Evolutionary conservation across 2,113 vertebrate genomes (phyloP).

Genomic region (Scartelaos histophorus): DNA sequence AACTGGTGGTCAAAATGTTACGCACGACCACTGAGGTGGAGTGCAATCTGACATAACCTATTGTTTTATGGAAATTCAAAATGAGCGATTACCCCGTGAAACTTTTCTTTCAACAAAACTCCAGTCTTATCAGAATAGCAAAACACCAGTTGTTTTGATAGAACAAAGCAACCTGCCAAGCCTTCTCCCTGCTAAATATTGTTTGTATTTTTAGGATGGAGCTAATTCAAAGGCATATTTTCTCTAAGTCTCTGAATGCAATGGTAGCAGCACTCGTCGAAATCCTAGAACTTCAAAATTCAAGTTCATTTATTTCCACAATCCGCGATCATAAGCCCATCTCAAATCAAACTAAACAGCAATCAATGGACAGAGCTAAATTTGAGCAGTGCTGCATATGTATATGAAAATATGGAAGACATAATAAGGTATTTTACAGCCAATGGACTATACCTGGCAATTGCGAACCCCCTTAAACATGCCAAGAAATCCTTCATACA

Average conservation of each 20-base stretch:
- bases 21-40: neutral
- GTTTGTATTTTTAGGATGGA: constrained; percentile 43
- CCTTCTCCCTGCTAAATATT: constrained; percentile 35
- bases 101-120: constrained; percentile 7
- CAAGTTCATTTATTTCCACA: constrained; percentile 45
- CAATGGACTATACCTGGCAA: constrained; percentile 43
- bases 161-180: constrained; percentile 21
- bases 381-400: neutral
- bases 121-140: constrained; percentile 20
- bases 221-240: constrained; percentile 42
- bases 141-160: constrained; percentile 38
- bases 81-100: constrained; percentile 8
- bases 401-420: constrained; percentile 12
- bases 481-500: constrained; percentile 36
- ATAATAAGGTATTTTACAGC: constrained; percentile 37
- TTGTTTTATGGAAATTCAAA: neutral
- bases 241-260: constrained; percentile 21
- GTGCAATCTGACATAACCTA: neutral
- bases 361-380: constrained; percentile 40
- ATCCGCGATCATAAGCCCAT: constrained; percentile 20
- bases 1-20: neutral
- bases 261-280: constrained; percentile 12
- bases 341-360: constrained; percentile 43
- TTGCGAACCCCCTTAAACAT: constrained; percentile 17
- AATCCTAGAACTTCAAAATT: constrained; percentile 16